Percentiles rank a stretch among this genome's conserved stretches.
phyloP scores from a whole-genome alignment of 1,140 invertebrate species.

The Epicauta chinensis region DNA sequence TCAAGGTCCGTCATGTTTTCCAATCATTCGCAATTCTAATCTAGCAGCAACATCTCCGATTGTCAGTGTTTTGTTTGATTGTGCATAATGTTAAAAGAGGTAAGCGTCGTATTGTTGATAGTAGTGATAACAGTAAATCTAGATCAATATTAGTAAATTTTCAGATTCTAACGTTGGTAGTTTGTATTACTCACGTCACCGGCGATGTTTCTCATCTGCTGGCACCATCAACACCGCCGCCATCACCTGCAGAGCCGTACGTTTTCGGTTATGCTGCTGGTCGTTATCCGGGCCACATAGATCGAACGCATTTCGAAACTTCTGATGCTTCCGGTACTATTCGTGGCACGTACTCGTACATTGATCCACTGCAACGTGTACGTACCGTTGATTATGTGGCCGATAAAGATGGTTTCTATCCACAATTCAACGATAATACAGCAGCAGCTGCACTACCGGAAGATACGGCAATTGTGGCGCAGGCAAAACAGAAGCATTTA shows the following conservation, averaged over 20 bases:
- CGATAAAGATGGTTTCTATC: conserved; percentile 62
- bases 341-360: conserved; percentile 62
- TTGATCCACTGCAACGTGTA: conserved; percentile 63
- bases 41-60: too few relatives aligned
- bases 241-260: conserved; percentile 60
- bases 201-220: too few relatives aligned
- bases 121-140: too few relatives aligned
- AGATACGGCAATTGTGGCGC: conserved; percentile 48
- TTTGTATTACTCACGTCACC: too few relatives aligned
- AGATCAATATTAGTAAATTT: too few relatives aligned
- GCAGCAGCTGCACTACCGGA: conserved; percentile 43
- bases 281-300: conserved; percentile 61
- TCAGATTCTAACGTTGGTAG: too few relatives aligned
- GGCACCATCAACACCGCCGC: conserved; percentile 21
- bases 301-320: conserved; percentile 61
- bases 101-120: too few relatives aligned
- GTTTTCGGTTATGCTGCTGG: conserved; percentile 68
- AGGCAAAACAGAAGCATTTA: conserved; percentile 45
- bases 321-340: conserved; percentile 61
- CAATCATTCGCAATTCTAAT: too few relatives aligned
- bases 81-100: too few relatives aligned
- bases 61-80: too few relatives aligned
- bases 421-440: conserved; percentile 52
- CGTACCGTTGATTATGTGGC: conserved; percentile 66
- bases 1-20: too few relatives aligned